A percentile compares a stretch with the other conserved stretches of the same genome.
These are phyloP conservation scores for Sebastes reedi DNA, from an alignment of 2,797 vertebrate genomes.

Conservation along the genomic window DNA sequence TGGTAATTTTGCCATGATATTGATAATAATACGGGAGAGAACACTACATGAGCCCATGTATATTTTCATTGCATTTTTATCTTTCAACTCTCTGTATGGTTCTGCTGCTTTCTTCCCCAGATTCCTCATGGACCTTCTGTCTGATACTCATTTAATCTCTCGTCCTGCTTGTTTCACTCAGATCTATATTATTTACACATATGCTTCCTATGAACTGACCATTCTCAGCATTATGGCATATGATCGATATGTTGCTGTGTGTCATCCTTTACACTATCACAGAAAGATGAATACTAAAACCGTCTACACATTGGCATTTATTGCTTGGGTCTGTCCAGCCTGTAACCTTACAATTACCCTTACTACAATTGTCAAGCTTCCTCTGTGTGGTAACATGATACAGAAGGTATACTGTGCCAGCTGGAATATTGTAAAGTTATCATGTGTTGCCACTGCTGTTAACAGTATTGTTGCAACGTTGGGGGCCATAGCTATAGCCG, in stretches of 20 bases:
- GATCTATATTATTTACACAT: slow-evolving; percentile 62
- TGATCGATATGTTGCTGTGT: slow-evolving; percentile 69
- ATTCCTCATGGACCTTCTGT: slow-evolving; percentile 61
- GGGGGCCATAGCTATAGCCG: background rate
- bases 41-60: slow-evolving; percentile 62
- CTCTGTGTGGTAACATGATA: slow-evolving; percentile 62
- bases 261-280: slow-evolving; percentile 67
- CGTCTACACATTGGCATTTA: slow-evolving; percentile 13
- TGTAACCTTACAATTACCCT: background rate
- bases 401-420: slow-evolving; percentile 62
- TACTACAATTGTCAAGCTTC: slow-evolving; percentile 25
- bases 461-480: slow-evolving; percentile 45
- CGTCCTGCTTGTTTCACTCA: slow-evolving; percentile 59
- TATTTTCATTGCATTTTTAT: slow-evolving; percentile 52
- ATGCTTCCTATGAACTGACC: slow-evolving; percentile 48
- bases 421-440: slow-evolving; percentile 65
- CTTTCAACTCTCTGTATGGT: slow-evolving; percentile 47
- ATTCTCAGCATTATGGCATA: slow-evolving; percentile 63
- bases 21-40: slow-evolving; percentile 35
- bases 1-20: slow-evolving; percentile 49
- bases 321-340: slow-evolving; percentile 39
- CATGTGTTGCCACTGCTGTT: slow-evolving; percentile 35
- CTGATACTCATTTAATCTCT: slow-evolving; percentile 59
- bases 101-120: slow-evolving; percentile 55
- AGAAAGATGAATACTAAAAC: slow-evolving; percentile 47